Base-by-base conservation (phyloP, 2,797 vertebrate species). In the Trichosurus vulpecula region DNA sequence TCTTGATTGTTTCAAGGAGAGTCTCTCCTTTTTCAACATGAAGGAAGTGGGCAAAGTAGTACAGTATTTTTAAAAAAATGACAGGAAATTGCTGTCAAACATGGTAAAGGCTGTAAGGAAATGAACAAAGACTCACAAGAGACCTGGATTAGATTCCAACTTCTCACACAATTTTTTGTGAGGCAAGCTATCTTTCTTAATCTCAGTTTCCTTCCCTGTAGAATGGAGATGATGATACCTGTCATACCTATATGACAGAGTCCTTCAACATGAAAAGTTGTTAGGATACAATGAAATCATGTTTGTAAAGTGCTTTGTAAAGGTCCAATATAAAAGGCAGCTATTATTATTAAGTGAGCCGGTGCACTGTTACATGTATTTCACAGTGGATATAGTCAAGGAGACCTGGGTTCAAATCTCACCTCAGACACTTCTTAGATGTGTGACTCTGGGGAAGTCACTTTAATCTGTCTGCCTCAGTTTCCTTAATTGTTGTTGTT, bases 1-100 rank as follows among this genome's bases (percentile, higher is more conserved):
- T 96, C 93, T 89, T 94, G 9, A 55, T 35, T 92, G 13, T 92
- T 91, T 61, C 74, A 35, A 52, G 19, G 51, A 53, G 9, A 27
- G 47, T 51, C 66, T 54, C 90, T 96, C 91, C 96, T 61, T 91
- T 51, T 87, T 97, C 87, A 57, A 94, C 90, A 27, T 27, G 93
- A 91, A 93, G 93, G 89, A 47, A 90, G 93, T 93, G 90, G 95
- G 90, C 22, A 96, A 92, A 96, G 94, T 54, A 29, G 47, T 87
- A 90, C 93, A 89, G 9, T 51, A 87, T 47, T 87, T 57, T 95
- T 95, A 95, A 94, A 94, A 95, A 94, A 55, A 98, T 47, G 66
- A 91, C 92, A 95, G 94, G 95, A 97, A 97, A 66, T 0, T 9
- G 90, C 56, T 93, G 74, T 96, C 93, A 95, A 92, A 96, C 91